Evolutionary conservation across 2,888 invertebrate species (phyloP).

Genomic region (Gerris lacustris): DNA sequence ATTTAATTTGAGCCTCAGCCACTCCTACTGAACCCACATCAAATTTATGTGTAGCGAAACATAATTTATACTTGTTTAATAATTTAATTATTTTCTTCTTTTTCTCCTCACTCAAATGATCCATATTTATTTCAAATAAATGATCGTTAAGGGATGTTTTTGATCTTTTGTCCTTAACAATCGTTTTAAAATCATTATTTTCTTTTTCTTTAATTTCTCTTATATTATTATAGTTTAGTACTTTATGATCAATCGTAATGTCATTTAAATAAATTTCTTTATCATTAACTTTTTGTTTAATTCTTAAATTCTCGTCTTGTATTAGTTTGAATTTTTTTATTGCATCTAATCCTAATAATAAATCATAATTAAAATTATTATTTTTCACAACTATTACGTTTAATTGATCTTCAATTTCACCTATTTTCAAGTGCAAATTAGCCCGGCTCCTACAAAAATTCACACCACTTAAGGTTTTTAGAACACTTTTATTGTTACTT

Average conservation of each 20-base stretch:
- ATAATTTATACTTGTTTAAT: conserved; percentile 13
- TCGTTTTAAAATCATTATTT: not conserved
- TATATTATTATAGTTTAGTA: not conserved
- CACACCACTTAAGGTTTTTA: not conserved
- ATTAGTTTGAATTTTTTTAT: conserved; percentile 7
- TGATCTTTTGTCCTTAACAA: conserved; percentile 12
- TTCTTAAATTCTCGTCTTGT: conserved; percentile 8
- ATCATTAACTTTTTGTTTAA: not conserved
- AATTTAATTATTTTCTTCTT: conserved; percentile 15
- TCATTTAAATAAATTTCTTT: not conserved
- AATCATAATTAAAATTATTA: conserved; percentile 7
- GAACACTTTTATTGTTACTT: conserved; percentile 2
- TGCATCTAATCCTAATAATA: conserved; percentile 14
- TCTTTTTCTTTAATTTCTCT: not conserved
- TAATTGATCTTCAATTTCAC: not conserved
- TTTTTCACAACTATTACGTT: not conserved
- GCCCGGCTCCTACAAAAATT: conserved; percentile 6
- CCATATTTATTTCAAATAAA: conserved; percentile 11
- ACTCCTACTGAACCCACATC: conserved; percentile 17
- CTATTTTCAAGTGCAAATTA: not conserved
- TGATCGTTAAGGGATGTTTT: conserved; percentile 11
- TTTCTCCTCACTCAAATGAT: conserved; percentile 16
- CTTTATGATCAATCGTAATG: not conserved
- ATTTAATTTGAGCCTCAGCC: conserved; percentile 16
- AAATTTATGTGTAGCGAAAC: conserved; percentile 20